Conservation (phyloP, 2,113 vertebrate species). For the Rhinichthys klamathensis region DNA sequence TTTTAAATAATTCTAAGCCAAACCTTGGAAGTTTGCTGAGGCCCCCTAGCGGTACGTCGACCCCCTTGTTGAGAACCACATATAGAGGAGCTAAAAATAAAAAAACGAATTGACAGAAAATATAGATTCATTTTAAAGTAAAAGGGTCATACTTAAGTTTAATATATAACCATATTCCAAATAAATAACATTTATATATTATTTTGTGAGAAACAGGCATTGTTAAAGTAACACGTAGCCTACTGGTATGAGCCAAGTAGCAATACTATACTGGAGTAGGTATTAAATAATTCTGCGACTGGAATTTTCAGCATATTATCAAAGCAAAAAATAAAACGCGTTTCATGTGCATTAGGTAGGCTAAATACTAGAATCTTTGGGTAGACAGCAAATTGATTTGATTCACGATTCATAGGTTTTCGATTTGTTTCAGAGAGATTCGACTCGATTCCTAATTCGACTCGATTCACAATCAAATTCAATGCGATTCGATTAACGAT, state of each 20-base stretch:
- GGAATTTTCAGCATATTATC: not conserved
- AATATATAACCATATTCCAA: not conserved
- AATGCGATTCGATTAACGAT: too few species aligned
- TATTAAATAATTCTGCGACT: not conserved
- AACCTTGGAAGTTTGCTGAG: not conserved
- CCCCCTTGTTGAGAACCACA: not conserved
- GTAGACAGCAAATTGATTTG: too few species aligned
- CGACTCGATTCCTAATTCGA: too few species aligned
- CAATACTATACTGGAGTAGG: not conserved
- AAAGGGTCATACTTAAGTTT: not conserved
- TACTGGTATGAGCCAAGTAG: not conserved
- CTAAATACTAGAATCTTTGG: too few species aligned
- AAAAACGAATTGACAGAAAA: not conserved
- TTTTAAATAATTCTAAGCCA: not conserved
- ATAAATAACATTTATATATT: not conserved
- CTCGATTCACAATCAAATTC: too few species aligned
- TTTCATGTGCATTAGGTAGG: too few species aligned
- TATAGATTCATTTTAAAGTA: not conserved
- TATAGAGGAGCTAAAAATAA: not conserved
- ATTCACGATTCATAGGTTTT: too few species aligned
- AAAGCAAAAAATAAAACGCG: not conserved
- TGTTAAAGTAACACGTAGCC: not conserved
- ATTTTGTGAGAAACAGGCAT: not conserved
- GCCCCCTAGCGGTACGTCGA: constrained; percentile 1
- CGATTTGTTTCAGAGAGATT: too few species aligned